phyloP scores from a whole-genome alignment of 35 echinoderm and acorn worm species.

The Nesometra sesokonis region DNA sequence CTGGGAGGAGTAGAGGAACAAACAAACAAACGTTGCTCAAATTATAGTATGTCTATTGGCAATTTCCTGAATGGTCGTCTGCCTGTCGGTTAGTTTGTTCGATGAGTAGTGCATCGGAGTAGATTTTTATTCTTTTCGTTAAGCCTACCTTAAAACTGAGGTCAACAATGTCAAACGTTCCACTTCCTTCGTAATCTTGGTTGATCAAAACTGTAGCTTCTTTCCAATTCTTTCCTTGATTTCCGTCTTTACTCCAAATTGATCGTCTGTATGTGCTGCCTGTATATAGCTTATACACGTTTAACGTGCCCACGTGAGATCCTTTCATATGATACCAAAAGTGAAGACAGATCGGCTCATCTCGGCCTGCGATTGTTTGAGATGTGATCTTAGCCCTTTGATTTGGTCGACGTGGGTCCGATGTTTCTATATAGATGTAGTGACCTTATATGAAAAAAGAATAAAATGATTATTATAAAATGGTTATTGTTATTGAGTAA shows the following conservation, averaged over 20 bases:
- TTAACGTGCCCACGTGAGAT: neutral
- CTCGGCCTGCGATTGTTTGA: neutral
- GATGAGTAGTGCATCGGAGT: too few relatives aligned
- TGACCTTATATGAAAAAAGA: neutral
- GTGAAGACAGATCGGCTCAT: neutral
- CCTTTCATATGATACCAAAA: neutral
- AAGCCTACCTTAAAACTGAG: neutral
- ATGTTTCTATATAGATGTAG: slow-evolving; percentile 11
- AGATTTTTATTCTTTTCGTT: too few relatives aligned
- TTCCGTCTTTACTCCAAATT: neutral
- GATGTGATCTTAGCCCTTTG: neutral
- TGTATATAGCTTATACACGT: neutral
- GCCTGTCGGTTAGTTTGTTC: too few relatives aligned
- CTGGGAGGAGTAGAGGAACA: too few relatives aligned
- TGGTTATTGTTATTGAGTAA: too few relatives aligned
- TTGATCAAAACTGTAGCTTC: neutral
- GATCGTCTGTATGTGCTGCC: neutral
- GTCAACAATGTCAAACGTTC: neutral
- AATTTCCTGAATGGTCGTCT: too few relatives aligned
- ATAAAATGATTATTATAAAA: too few relatives aligned
- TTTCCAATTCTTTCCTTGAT: neutral
- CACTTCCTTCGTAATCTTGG: neutral
- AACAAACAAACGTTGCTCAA: too few relatives aligned
- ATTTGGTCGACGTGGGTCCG: neutral
- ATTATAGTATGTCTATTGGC: too few relatives aligned